Evolutionary conservation across 2,113 vertebrate species (phyloP), one percentile per base, ranked within the genome.

Genomic region (Myrmecophaga tridactyla): DNA sequence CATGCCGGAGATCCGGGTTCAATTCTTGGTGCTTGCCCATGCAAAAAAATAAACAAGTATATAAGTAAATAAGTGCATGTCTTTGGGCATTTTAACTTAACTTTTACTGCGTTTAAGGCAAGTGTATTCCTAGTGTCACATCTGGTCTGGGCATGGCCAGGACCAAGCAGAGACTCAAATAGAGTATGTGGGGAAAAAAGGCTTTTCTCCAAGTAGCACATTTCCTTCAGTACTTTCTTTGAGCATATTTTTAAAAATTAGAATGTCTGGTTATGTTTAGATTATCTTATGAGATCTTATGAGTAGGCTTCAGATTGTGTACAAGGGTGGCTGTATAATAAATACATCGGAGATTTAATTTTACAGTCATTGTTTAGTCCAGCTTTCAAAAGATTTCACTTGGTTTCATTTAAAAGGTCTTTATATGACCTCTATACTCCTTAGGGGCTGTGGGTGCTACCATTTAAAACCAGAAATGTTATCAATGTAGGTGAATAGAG

Each of bases 221-320:
- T 98, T 97, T 98, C 86, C 97, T 96, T 97, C 97, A 98, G 98
- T 90, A 95, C 96, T 95, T 83, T 90, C 96, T 97, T 69, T 6
- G 91, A 98, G 96, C 94, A 96, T 97, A 97, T 97, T 97, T 96
- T 96, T 98, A 97, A 96, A 5, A 43, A 81, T 86, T 96, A 96
- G 88, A 93, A 95, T 89, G 97, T 98, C 98, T 98, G 97, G 97
- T 97, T 98, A 97, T 96, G 95, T 98, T 98, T 96, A 97, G 95
- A 87, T 98, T 97, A 97, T 97, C 89, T 98, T 98, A 92, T 97
- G 97, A 90, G 87, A 95, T 96, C 95, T 94, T 92, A 75, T 92
- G 31, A 78, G 95, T 86, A 97, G 88, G 27, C 96, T 90, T 88
- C 96, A 96, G 88, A 65, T 82, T 97, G 94, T 96, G 80, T 96